These are phyloP conservation scores for Sphaerophoria taeniata DNA, from an alignment of 2,888 invertebrate species.

Conservation along the genomic window DNA sequence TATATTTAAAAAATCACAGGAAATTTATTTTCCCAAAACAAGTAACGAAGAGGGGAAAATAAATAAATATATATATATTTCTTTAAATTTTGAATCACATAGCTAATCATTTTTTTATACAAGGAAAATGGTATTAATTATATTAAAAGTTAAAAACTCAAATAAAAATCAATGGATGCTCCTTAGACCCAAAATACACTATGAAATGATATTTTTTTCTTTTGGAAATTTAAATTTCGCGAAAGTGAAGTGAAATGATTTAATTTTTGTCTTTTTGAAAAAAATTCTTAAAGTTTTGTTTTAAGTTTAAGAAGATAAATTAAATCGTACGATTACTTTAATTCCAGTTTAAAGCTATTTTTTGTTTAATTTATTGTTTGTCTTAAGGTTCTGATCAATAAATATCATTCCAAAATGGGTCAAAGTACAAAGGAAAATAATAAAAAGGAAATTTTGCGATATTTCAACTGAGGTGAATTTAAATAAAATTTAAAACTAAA, in stretches of 20 bases:
- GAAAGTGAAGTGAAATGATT: slow-evolving; percentile 30
- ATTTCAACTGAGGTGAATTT: slow-evolving; percentile 36
- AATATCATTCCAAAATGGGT: slow-evolving; percentile 83
- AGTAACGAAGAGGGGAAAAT: slow-evolving; percentile 35
- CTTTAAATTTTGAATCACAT: not conserved
- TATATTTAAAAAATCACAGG: not conserved
- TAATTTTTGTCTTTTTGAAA: slow-evolving; percentile 5
- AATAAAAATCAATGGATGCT: slow-evolving; percentile 67
- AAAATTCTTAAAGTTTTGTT: slow-evolving; percentile 6
- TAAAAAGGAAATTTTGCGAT: slow-evolving; percentile 75
- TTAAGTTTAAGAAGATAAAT: slow-evolving; percentile 33
- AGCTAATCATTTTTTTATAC: not conserved
- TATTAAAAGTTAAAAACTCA: slow-evolving; percentile 52
- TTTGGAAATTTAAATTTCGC: slow-evolving; percentile 59
- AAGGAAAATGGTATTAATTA: not conserved
- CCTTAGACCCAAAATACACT: slow-evolving; percentile 75
- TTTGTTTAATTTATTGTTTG: not conserved
- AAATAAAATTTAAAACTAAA: slow-evolving; percentile 35
- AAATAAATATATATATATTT: slow-evolving; percentile 15
- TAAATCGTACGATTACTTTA: slow-evolving; percentile 76
- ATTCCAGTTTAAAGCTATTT: slow-evolving; percentile 23
- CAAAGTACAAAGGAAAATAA: slow-evolving; percentile 77
- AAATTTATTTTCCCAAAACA: slow-evolving; percentile 45
- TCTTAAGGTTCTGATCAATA: slow-evolving; percentile 79
- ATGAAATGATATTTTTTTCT: slow-evolving; percentile 76